Evolutionary conservation across 64 coral and sea anemone genomes (phyloP), one percentile per base, ranked within the genome.

Genomic region (Exaiptasia diaphana): DNA sequence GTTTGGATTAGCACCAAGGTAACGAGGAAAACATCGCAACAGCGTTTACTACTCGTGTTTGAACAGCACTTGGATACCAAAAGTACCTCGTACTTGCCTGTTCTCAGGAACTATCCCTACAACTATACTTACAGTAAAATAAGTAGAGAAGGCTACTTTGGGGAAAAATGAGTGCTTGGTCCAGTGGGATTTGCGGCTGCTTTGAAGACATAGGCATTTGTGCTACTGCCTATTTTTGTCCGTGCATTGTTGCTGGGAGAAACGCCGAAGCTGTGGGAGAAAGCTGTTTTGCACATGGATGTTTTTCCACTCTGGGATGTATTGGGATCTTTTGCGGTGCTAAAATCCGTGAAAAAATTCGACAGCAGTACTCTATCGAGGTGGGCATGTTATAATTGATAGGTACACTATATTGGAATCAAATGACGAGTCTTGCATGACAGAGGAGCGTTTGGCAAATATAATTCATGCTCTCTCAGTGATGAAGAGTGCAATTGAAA

Each of bases 271-370:
- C 57, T 15, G 23, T 86, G 11, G 83, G 83, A 11, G 83, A 86
- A 32, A 50, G 32, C n/a, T 86, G 83, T 33, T 76, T 58, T 31
- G 41, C 64, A 41, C 83, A 86, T 62, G 83, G 71, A 5, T 86
- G 18, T 27, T 58, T 74, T n/a, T 86, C 83, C 9, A 42, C 40
- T 5, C 36, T 75, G 83, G 83, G 83, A 2, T 76, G 71, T 18
- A n/a, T 86, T 41, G 83, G 83, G 11, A 86, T 86, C 9, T 86
- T 50, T 38, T 86, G 83, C 43, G 83, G 83, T 20, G 83, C 83
- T 5, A 18, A 62, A 27, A 86, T 76, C 39, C 53, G 83, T 1
- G 83, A 34, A 45, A 86, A 86, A 50, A 62, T 86, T 28, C 83
- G 83, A 35, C 71, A 76, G 15, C 60, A 76, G 49, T 53, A 65